Evolutionary conservation across 2,797 vertebrate species (phyloP).

Genomic region (Malacoraja senta): DNA sequence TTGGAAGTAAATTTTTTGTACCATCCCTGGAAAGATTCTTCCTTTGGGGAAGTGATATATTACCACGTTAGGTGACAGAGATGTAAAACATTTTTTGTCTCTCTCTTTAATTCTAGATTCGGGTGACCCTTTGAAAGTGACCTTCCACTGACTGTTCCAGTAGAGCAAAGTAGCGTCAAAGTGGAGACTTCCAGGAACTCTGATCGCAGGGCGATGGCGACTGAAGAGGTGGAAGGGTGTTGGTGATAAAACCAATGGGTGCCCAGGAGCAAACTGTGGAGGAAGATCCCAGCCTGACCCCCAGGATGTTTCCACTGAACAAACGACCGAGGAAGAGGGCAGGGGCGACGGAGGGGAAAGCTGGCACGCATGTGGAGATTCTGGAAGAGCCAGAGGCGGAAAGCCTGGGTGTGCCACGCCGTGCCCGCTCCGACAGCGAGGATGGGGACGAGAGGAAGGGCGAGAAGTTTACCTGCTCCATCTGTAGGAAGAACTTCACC

Average conservation of each 20-base stretch:
- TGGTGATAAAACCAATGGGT: not conserved
- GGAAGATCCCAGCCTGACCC: not conserved
- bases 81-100: not conserved
- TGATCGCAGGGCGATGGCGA: not conserved
- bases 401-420: not conserved
- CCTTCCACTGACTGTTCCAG: conserved; percentile 45
- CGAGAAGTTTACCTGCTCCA: conserved; percentile 74
- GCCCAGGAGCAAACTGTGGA: not conserved
- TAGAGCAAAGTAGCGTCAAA: conserved; percentile 47
- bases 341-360: not conserved
- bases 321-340: not conserved
- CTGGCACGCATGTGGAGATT: not conserved
- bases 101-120: not conserved
- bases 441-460: conserved; percentile 64
- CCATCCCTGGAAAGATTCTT: not conserved
- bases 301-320: not conserved
- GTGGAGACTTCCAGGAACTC: not conserved
- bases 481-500: conserved; percentile 87
- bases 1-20: not conserved
- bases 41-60: not conserved
- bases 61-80: no score
- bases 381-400: not conserved
- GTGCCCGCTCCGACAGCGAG: not conserved
- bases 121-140: not conserved
- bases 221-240: not conserved